A percentile compares a stretch with the other conserved stretches of the same genome.
Evolutionary conservation across 2,888 invertebrate species (phyloP).

Genomic region (Drosophila paramelanica): DNA sequence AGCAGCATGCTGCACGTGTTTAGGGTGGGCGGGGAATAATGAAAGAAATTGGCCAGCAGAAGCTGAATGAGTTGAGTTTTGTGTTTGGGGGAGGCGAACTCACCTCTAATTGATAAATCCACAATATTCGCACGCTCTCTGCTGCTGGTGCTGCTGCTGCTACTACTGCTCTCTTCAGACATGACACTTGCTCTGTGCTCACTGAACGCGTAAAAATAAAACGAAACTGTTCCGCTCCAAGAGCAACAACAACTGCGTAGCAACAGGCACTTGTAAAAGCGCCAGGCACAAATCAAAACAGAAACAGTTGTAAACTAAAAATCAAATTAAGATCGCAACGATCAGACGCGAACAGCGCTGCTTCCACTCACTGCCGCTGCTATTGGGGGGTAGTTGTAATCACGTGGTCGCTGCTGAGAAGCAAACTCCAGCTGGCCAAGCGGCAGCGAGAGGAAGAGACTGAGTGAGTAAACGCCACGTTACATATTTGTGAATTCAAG

Average conservation of each 20-base stretch:
- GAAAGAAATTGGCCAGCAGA: slow-evolving; percentile 32
- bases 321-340: slow-evolving; percentile 62
- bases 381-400: slow-evolving; percentile 31
- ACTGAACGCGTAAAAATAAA: slow-evolving; percentile 34
- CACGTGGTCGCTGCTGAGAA: slow-evolving; percentile 47
- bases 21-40: slow-evolving; percentile 11
- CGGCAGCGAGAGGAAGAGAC: slow-evolving; percentile 1
- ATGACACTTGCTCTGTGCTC: slow-evolving; percentile 23
- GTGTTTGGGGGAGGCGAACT: slow-evolving; percentile 42
- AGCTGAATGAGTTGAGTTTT: slow-evolving; percentile 42
- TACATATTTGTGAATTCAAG: slow-evolving; percentile 11
- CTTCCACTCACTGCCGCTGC: slow-evolving; percentile 21
- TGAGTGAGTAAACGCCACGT: background rate
- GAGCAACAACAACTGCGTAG: slow-evolving; percentile 50
- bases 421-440: background rate
- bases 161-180: slow-evolving; percentile 41
- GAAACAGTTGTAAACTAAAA: slow-evolving; percentile 65
- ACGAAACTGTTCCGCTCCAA: slow-evolving; percentile 32
- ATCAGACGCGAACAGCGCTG: slow-evolving; percentile 34
- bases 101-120: slow-evolving; percentile 82
- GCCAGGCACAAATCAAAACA: slow-evolving; percentile 35
- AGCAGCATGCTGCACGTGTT: slow-evolving; percentile 45
- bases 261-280: slow-evolving; percentile 44
- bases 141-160: slow-evolving; percentile 11
- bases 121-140: slow-evolving; percentile 70